Conservation (phyloP, 2,113 vertebrate genomes). For the Platysteira castanea region DNA sequence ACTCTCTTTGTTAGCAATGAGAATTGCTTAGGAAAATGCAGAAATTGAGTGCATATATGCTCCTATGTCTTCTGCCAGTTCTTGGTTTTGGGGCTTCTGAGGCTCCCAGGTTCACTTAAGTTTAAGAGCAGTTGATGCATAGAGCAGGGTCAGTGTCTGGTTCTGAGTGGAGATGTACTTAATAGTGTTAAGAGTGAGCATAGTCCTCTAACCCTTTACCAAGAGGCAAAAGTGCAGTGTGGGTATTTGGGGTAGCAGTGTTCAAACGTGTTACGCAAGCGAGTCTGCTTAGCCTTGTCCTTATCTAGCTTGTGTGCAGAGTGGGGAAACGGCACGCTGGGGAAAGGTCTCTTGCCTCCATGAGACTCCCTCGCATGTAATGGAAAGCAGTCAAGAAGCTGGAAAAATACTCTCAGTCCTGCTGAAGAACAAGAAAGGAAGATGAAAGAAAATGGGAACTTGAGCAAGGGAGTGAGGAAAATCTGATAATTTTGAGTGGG, state of each 20-base stretch:
- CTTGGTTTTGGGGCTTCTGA: neutral
- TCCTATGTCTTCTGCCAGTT: accelerated
- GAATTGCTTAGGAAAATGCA: neutral
- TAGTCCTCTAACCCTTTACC: neutral
- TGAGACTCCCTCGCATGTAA: neutral
- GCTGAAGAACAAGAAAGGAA: neutral
- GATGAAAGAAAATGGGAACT: neutral
- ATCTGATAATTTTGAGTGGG: neutral
- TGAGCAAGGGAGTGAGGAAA: neutral
- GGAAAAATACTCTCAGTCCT: neutral
- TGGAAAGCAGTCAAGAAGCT: neutral
- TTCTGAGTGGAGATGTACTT: neutral
- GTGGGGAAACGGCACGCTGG: neutral
- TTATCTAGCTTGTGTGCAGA: neutral
- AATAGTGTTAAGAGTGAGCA: neutral
- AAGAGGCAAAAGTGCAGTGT: neutral
- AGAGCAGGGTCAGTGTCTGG: neutral
- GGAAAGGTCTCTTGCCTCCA: neutral
- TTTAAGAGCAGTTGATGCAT: neutral
- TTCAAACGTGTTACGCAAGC: neutral
- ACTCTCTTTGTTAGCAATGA: neutral
- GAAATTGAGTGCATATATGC: neutral
- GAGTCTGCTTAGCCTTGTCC: neutral
- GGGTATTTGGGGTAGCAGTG: neutral
- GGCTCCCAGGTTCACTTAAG: neutral